These are phyloP conservation scores for Argopecten irradians DNA, from an alignment of 1,140 invertebrate species.

Conservation along the genomic window DNA sequence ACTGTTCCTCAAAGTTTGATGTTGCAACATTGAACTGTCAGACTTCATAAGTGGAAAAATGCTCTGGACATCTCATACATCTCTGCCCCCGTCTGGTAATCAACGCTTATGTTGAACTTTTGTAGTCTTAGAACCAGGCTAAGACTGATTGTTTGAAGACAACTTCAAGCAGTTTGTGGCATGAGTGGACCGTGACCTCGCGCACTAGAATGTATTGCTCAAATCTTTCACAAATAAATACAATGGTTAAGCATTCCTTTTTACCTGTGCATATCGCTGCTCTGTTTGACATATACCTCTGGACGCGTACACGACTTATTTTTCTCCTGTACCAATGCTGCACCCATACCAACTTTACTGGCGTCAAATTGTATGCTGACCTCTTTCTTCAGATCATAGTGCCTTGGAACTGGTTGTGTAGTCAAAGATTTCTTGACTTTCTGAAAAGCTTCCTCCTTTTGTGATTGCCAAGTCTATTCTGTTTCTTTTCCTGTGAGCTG, in stretches of 20 bases:
- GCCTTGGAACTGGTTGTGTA: conserved; percentile 36
- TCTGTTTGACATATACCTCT: conserved; percentile 68
- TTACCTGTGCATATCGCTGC: conserved; percentile 74
- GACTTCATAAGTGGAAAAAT: background rate
- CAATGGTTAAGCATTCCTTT: conserved; percentile 49
- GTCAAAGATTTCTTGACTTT: conserved; percentile 26
- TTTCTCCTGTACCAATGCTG: conserved; percentile 76
- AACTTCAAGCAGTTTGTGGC: conserved; percentile 57
- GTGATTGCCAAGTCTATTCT: conserved; percentile 33
- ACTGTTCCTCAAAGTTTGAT: background rate
- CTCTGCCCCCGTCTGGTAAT: background rate
- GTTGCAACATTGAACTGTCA: background rate
- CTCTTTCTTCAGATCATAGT: conserved; percentile 42
- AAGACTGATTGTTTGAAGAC: conserved; percentile 58
- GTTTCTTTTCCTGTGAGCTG: conserved; percentile 34
- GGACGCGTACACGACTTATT: conserved; percentile 73
- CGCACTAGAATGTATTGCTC: conserved; percentile 35
- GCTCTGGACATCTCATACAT: conserved; percentile 20
- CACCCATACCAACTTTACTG: conserved; percentile 72
- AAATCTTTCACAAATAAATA: conserved; percentile 40
- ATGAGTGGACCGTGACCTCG: conserved; percentile 37
- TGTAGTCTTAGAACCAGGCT: conserved; percentile 54
- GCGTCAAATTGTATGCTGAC: conserved; percentile 68
- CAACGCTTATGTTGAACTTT: conserved; percentile 46
- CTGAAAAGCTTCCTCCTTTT: conserved; percentile 46